Evolutionary conservation across 2,888 invertebrate species (phyloP).

Genomic region (Meiosimyza decipiens): DNA sequence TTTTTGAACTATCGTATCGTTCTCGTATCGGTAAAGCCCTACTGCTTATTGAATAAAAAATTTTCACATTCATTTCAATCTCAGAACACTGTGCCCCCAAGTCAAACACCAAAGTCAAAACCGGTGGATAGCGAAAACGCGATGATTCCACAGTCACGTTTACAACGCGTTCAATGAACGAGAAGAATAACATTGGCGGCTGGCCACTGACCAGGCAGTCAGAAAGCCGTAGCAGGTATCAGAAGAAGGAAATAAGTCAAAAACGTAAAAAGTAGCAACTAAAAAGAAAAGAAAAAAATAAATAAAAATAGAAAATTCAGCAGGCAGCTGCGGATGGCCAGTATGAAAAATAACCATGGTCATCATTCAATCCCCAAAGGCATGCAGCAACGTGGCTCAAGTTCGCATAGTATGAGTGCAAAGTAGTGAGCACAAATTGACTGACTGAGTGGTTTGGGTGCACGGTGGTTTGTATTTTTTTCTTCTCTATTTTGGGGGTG

Average conservation of each 20-base stretch:
- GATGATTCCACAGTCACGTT: no score
- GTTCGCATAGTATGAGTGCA: not conserved
- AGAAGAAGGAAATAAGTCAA: constrained; percentile 27
- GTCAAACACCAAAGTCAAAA: not conserved
- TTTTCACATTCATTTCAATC: no score
- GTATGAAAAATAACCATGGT: constrained; percentile 33
- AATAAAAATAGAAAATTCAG: constrained; percentile 28
- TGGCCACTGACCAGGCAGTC: constrained; percentile 65
- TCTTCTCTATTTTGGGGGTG: not conserved
- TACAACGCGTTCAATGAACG: constrained; percentile 35
- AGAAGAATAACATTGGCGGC: constrained; percentile 50
- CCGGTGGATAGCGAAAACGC: no score
- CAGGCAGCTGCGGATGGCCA: not conserved
- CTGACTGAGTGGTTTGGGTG: not conserved
- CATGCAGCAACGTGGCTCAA: not conserved
- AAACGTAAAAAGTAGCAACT: constrained; percentile 40
- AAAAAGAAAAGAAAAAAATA: constrained; percentile 32
- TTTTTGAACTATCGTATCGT: no score
- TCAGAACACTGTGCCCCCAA: not conserved
- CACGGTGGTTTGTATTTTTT: not conserved
- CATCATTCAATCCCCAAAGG: constrained; percentile 34
- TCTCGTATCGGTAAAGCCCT: no score
- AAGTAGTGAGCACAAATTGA: not conserved
- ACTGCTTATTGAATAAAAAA: no score
- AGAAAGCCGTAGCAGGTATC: constrained; percentile 61